Percentiles rank a stretch among this genome's conserved stretches.
These are phyloP conservation scores for Neelides folsomi DNA, from an alignment of 2,888 invertebrate genomes.

Conservation along the genomic window DNA sequence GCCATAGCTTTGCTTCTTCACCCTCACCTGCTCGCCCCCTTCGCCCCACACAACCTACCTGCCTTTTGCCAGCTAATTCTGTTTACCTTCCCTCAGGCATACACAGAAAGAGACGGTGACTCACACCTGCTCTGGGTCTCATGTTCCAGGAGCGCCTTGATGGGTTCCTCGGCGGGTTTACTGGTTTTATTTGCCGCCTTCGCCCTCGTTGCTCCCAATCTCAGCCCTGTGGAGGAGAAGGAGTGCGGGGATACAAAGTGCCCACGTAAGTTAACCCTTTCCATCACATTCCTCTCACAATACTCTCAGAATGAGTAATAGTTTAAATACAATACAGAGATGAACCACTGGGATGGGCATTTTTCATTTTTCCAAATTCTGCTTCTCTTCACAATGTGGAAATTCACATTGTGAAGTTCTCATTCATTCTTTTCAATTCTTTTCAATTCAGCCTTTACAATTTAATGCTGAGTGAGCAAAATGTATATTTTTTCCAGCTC, in stretches of 20 bases:
- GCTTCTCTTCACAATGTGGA: too few relatives aligned
- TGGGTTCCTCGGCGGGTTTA: neutral
- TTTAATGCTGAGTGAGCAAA: too few relatives aligned
- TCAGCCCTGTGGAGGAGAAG: neutral
- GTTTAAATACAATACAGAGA: too few relatives aligned
- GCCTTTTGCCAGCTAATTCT: neutral
- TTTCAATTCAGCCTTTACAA: too few relatives aligned
- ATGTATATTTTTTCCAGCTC: slow-evolving; percentile 1
- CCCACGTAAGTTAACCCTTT: slow-evolving; percentile 2
- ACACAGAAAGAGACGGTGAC: neutral
- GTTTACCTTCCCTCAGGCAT: neutral
- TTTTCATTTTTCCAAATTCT: too few relatives aligned
- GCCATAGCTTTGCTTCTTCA: neutral
- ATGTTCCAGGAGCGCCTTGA: neutral
- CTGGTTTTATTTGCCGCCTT: neutral
- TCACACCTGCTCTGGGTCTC: too few relatives aligned
- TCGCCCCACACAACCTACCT: neutral
- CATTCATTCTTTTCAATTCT: neutral
- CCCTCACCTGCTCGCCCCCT: neutral
- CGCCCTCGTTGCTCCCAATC: neutral
- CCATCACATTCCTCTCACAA: neutral
- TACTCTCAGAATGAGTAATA: too few relatives aligned
- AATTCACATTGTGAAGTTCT: too few relatives aligned
- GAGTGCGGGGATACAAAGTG: slow-evolving; percentile 6
- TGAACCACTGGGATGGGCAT: too few relatives aligned